phyloP scores from a whole-genome alignment of 1,140 invertebrate species.

The Brachionus calyciflorus region DNA sequence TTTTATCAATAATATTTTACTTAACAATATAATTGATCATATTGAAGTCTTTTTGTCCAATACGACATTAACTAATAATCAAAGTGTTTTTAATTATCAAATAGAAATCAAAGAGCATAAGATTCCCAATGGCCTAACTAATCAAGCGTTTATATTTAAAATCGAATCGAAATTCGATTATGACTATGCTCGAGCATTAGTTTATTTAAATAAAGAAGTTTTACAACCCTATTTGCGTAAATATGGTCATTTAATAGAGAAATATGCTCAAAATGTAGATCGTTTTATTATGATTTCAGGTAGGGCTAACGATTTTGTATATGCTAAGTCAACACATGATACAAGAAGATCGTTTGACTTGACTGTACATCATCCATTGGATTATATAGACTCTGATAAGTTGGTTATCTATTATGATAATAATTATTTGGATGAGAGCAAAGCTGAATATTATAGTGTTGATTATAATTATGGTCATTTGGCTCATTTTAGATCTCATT shows the following conservation, averaged over 20 bases:
- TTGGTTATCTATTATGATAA: not conserved
- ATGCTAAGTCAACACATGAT: not conserved
- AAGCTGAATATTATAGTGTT: not conserved
- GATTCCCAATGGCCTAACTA: not conserved
- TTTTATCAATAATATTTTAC: not conserved
- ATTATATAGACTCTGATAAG: not conserved
- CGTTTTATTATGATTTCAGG: not conserved
- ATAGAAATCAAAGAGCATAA: not conserved
- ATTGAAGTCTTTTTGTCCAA: not conserved
- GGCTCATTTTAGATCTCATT: not conserved
- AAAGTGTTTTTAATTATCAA: not conserved
- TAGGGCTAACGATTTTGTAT: not conserved
- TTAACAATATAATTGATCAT: not conserved
- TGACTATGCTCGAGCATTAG: not conserved
- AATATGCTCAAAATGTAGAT: not conserved
- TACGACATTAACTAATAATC: too few relatives aligned
- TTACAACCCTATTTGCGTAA: not conserved
- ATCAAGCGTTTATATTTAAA: not conserved
- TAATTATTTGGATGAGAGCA: not conserved
- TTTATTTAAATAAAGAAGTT: not conserved
- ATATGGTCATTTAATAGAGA: not conserved
- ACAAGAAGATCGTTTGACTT: not conserved
- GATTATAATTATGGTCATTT: constrained; percentile 13
- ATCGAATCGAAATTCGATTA: not conserved
- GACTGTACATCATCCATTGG: not conserved